phyloP scores from a whole-genome alignment of 2,888 invertebrate genomes.

The Xestia ashworthii region DNA sequence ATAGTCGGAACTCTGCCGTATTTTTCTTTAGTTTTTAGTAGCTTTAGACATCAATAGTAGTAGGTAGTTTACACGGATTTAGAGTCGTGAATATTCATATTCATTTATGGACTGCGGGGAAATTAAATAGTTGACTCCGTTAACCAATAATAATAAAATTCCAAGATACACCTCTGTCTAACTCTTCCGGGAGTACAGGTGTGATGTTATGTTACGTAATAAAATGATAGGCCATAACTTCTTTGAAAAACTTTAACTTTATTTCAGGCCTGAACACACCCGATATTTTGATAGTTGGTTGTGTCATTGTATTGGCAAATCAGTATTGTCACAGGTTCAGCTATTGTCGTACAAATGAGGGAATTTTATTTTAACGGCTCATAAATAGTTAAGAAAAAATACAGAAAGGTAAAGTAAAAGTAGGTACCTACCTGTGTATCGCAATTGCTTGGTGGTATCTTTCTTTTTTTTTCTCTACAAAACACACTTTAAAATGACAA shows the following conservation, averaged over 20 bases:
- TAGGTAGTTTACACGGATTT: constrained; percentile 2
- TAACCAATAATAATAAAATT: background rate
- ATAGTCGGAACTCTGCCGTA: constrained; percentile 26
- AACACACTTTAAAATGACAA: background rate
- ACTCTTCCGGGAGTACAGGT: too few relatives aligned
- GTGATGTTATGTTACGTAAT: background rate
- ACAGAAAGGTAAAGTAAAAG: too few relatives aligned
- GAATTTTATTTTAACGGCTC: background rate
- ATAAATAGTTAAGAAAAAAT: background rate
- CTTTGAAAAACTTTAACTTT: background rate
- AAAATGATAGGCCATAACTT: background rate
- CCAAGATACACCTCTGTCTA: background rate
- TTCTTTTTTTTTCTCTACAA: too few relatives aligned
- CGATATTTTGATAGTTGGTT: background rate
- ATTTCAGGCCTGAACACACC: background rate
- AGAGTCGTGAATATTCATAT: background rate
- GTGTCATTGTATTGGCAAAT: too few relatives aligned
- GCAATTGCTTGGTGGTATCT: background rate
- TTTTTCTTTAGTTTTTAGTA: constrained; percentile 25
- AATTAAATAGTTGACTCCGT: background rate
- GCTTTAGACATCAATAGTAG: constrained; percentile 9
- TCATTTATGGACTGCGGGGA: background rate
- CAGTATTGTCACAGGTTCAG: too few relatives aligned
- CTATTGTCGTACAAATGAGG: too few relatives aligned
- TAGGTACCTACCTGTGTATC: background rate